Evolutionary conservation across 2,797 vertebrate genomes (phyloP).

Genomic region (Pipistrellus pipistrellus): DNA sequence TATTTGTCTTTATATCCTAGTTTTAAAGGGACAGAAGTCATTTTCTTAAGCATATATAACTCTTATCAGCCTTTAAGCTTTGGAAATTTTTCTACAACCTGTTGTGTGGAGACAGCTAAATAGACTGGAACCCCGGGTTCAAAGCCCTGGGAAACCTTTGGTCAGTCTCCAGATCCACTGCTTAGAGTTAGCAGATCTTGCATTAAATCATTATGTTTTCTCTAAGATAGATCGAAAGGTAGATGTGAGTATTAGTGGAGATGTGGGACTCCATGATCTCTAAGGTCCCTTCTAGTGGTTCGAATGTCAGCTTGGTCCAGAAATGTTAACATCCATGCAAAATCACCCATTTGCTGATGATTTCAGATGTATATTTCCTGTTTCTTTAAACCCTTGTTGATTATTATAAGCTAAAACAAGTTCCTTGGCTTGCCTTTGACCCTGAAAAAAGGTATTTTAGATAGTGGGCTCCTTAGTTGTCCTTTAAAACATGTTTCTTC

Average conservation of each 20-base stretch:
- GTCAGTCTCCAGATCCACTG: not conserved
- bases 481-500: not conserved
- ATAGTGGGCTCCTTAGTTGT: not conserved
- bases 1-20: not conserved
- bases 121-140: not conserved
- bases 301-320: not conserved
- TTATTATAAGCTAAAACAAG: not conserved
- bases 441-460: not conserved
- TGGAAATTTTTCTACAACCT: not conserved
- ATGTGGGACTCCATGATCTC: not conserved
- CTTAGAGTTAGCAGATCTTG: not conserved
- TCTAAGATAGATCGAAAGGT: not conserved
- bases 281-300: not conserved
- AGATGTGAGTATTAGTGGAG: not conserved
- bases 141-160: not conserved
- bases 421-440: not conserved
- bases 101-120: not conserved
- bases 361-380: conserved; percentile 19
- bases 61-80: not conserved
- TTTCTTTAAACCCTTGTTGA: not conserved
- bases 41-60: not conserved
- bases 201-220: not conserved
- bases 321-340: conserved; percentile 1
- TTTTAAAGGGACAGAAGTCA: not conserved
- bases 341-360: not conserved